These are phyloP conservation scores for Turnix velox DNA, from an alignment of 2,113 vertebrate genomes.

Conservation along the genomic window DNA sequence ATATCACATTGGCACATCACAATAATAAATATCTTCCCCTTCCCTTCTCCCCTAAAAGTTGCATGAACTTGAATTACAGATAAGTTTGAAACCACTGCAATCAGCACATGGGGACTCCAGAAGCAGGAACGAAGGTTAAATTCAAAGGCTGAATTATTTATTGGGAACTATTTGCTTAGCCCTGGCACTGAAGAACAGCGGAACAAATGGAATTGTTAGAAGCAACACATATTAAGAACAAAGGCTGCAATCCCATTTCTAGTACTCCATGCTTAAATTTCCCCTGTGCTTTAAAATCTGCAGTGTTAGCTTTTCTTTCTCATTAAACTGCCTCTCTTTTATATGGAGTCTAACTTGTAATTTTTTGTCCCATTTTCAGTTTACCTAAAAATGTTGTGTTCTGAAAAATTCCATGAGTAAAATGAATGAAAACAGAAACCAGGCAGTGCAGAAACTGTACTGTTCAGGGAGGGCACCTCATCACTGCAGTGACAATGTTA, in stretches of 20 bases:
- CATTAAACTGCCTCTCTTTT: conserved; percentile 3
- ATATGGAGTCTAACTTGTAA: background rate
- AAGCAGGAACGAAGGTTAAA: conserved; percentile 34
- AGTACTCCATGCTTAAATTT: conserved; percentile 39
- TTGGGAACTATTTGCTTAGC: conserved; percentile 40
- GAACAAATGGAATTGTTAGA: conserved; percentile 58
- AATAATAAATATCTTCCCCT: background rate
- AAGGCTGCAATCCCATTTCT: conserved; percentile 16
- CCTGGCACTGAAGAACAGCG: conserved; percentile 9
- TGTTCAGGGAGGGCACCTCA: background rate
- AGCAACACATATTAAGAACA: conserved; percentile 10
- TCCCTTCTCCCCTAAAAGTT: background rate
- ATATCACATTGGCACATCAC: background rate
- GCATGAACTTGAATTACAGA: background rate
- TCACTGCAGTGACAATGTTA: accelerated
- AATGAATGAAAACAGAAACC: background rate
- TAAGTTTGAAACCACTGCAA: background rate
- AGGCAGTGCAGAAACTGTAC: background rate
- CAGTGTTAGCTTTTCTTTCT: background rate
- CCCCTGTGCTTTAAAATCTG: conserved; percentile 47
- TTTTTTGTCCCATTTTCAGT: background rate
- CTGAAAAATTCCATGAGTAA: background rate
- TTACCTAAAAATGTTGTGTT: background rate
- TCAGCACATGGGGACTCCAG: background rate
- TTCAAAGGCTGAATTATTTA: conserved; percentile 55